Evolutionary conservation across 2,888 invertebrate genomes (phyloP).

Genomic region (Poecilus cupreus): DNA sequence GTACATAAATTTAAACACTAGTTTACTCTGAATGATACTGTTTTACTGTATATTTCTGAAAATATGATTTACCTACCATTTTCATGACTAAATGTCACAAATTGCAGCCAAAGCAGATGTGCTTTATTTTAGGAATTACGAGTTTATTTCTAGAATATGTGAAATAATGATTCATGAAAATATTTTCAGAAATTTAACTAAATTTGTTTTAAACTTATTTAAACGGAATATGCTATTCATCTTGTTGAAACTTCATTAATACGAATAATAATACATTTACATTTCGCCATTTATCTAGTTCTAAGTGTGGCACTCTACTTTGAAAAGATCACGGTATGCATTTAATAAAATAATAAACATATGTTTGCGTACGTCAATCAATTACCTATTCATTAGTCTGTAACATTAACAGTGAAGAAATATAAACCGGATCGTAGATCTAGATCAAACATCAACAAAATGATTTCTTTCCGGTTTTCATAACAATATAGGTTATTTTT

Average conservation of each 20-base stretch:
- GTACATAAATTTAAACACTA: too few relatives aligned
- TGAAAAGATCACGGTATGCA: not conserved
- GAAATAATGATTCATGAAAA: conserved; percentile 11
- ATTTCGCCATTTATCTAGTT: too few relatives aligned
- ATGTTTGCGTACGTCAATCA: not conserved
- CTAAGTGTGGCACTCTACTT: too few relatives aligned
- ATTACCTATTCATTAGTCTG: not conserved
- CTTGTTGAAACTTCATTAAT: too few relatives aligned
- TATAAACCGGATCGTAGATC: not conserved
- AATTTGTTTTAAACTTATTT: too few relatives aligned
- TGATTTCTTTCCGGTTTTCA: not conserved
- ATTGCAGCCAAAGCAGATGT: not conserved
- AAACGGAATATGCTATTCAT: too few relatives aligned
- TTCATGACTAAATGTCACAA: not conserved
- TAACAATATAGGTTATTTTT: too few relatives aligned
- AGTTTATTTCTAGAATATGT: not conserved
- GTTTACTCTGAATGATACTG: too few relatives aligned
- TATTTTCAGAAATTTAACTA: conserved; percentile 11
- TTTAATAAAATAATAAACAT: not conserved
- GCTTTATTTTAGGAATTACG: not conserved
- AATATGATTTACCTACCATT: too few relatives aligned
- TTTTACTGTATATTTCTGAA: too few relatives aligned
- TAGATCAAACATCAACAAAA: not conserved
- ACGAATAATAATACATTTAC: too few relatives aligned
- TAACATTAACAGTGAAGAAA: not conserved